Conservation (phyloP, 2,888 invertebrate genomes). For the Melikaiella ostensackeni region DNA sequence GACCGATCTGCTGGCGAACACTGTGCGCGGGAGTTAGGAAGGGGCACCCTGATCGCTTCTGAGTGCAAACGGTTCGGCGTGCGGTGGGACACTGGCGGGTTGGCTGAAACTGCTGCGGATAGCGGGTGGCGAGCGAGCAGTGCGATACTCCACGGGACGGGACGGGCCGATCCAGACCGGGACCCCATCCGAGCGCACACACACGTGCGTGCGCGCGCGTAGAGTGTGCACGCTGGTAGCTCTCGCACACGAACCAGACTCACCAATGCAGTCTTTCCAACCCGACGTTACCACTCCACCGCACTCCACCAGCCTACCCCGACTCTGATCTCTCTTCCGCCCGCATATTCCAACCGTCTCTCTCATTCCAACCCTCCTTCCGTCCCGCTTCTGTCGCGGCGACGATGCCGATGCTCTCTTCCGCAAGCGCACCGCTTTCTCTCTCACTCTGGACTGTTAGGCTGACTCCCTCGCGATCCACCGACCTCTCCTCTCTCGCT, state of each 20-base stretch:
- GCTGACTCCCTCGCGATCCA: constrained; percentile 45
- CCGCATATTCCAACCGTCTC: constrained; percentile 53
- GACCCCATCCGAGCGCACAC: constrained; percentile 58
- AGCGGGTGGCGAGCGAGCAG: constrained; percentile 69
- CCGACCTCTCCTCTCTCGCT: constrained; percentile 42
- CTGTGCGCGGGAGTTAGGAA: constrained; percentile 52
- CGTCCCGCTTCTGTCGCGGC: constrained; percentile 40
- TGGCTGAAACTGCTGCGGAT: constrained; percentile 65
- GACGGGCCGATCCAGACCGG: constrained; percentile 68
- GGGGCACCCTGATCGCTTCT: constrained; percentile 67
- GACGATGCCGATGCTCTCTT: constrained; percentile 61
- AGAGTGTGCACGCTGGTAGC: constrained; percentile 41
- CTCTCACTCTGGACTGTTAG: constrained; percentile 44
- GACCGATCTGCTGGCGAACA: constrained; percentile 48
- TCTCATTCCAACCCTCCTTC: constrained; percentile 10
- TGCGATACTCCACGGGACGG: constrained; percentile 71
- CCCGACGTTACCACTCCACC: constrained; percentile 66
- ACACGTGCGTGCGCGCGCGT: constrained; percentile 1
- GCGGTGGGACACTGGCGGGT: constrained; percentile 76
- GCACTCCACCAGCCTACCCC: constrained; percentile 41
- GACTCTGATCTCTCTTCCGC: constrained; percentile 42
- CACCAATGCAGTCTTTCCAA: constrained; percentile 46
- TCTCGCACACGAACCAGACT: constrained; percentile 60
- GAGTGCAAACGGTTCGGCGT: constrained; percentile 76
- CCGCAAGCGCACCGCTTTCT: constrained; percentile 58